Evolutionary conservation across 2,113 vertebrate genomes (phyloP), one percentile per base, ranked within the genome.

Genomic region (Rhinoderma darwinii): DNA sequence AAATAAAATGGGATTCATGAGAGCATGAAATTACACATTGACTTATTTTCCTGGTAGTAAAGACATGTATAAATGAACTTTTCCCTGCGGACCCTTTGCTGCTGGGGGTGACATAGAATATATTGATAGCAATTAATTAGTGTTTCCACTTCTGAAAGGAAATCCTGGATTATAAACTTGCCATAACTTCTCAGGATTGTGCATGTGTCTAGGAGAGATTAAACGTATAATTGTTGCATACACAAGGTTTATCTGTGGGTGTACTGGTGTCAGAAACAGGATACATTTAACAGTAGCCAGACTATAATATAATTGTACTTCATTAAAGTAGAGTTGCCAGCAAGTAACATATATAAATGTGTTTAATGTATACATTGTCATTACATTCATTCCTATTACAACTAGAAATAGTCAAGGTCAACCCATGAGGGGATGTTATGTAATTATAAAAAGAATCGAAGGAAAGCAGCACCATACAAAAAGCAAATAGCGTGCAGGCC

Each of bases 11-110:
- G 90, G 93, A 94, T 93, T 94, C 92, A 93, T 91, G 92, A 94
- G 93, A 92, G 91, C 94, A 94, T 94, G 92, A 94, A 93, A 96
- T 93, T 91, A 94, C 91, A 95, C 94, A 96, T 96, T 96, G 95
- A 95, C 95, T 97, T 95, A 95, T 96, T 98, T 96, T 97, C 96
- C 96, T 96, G 95, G 92, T 89, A 91, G 94, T 93, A 93, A 96
- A 96, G 95, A 96, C 94, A 94, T 96, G 92, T 91, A 93, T 92
- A 90, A 93, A 94, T 96, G 96, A 93, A 92, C 91, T 90, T 92
- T 90, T 95, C 96, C 97, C 97, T 92, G 79, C 93, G 96, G 96
- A 96, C 96, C 96, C 93, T 90, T 87, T 91, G 92, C 87, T 93
- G 93, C 88, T 93, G 93, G 94, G 93, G 92, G 91, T 91, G 94